Conservation (phyloP, 2,888 invertebrate genomes). For the Euphydryas editha region DNA sequence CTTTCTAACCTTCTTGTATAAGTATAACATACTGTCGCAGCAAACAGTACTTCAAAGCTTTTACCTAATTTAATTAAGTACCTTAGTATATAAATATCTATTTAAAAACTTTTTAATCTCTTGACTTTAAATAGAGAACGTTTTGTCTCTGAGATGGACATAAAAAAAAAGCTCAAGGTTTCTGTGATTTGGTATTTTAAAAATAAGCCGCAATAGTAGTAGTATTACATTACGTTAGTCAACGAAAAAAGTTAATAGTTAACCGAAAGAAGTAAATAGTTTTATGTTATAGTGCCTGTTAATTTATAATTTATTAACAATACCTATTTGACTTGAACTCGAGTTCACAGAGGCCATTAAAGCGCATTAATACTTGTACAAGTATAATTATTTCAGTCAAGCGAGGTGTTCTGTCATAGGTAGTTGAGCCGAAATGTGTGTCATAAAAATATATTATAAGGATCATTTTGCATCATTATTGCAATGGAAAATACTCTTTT, state of each 20-base stretch:
- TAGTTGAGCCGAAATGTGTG: slow-evolving; percentile 7
- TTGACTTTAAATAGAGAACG: too few species aligned
- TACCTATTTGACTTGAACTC: slow-evolving; percentile 15
- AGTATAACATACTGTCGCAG: too few species aligned
- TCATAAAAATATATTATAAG: neutral
- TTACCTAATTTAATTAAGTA: too few species aligned
- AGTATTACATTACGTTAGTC: neutral
- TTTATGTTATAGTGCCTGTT: neutral
- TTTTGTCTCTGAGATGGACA: too few species aligned
- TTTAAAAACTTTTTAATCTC: too few species aligned
- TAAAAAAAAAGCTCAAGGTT: too few species aligned
- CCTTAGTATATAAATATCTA: too few species aligned
- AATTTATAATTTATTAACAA: slow-evolving; percentile 7
- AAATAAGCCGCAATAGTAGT: too few species aligned
- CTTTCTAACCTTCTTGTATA: too few species aligned
- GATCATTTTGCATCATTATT: neutral
- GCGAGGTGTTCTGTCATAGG: slow-evolving; percentile 12
- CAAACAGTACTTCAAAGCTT: too few species aligned
- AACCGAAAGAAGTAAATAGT: neutral
- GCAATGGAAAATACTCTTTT: slow-evolving; percentile 18
- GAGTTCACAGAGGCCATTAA: slow-evolving; percentile 22
- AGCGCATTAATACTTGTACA: slow-evolving; percentile 3
- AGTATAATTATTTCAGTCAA: slow-evolving; percentile 27
- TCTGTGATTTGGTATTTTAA: too few species aligned
- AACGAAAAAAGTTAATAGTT: neutral